phyloP scores from a whole-genome alignment of 1,140 invertebrate species.

The Dendroctonus ponderosae region DNA sequence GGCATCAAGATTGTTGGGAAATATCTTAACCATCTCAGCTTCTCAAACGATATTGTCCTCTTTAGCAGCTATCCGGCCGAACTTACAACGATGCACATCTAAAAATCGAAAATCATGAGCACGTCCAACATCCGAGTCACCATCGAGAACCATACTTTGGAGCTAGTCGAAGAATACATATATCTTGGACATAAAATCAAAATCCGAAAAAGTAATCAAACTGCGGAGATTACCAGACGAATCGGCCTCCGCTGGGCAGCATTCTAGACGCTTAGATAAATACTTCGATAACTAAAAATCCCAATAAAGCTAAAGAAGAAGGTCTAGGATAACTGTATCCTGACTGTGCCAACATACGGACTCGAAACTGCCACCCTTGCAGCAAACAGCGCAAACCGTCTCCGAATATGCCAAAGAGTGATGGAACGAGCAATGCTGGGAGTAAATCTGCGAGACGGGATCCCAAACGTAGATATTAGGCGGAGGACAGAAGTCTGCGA shows the following conservation, averaged over 20 bases:
- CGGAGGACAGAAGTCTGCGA: slow-evolving; percentile 9
- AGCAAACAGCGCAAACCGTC: background rate
- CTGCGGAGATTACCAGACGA: too few relatives aligned
- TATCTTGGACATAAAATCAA: too few relatives aligned
- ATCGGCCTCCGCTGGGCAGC: too few relatives aligned
- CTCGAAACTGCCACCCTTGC: slow-evolving; percentile 13
- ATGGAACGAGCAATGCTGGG: too few relatives aligned
- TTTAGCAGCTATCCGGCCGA: background rate
- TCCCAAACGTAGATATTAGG: slow-evolving; percentile 22
- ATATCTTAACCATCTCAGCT: slow-evolving; percentile 1
- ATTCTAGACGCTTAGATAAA: slow-evolving; percentile 1
- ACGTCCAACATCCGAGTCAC: background rate
- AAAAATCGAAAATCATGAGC: slow-evolving; percentile 1
- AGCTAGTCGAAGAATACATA: slow-evolving; percentile 1
- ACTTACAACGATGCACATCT: background rate
- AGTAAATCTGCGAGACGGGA: too few relatives aligned
- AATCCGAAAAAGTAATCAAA: too few relatives aligned
- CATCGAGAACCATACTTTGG: slow-evolving; percentile 3
- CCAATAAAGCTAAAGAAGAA: slow-evolving; percentile 20
- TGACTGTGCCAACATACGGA: slow-evolving; percentile 14
- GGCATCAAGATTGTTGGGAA: background rate
- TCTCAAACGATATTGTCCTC: background rate
- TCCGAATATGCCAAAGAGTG: background rate
- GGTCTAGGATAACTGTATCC: slow-evolving; percentile 12
- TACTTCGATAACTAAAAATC: slow-evolving; percentile 14